Evolutionary conservation across 2,888 invertebrate species (phyloP).

Genomic region (Hofmannophila pseudospretella): DNA sequence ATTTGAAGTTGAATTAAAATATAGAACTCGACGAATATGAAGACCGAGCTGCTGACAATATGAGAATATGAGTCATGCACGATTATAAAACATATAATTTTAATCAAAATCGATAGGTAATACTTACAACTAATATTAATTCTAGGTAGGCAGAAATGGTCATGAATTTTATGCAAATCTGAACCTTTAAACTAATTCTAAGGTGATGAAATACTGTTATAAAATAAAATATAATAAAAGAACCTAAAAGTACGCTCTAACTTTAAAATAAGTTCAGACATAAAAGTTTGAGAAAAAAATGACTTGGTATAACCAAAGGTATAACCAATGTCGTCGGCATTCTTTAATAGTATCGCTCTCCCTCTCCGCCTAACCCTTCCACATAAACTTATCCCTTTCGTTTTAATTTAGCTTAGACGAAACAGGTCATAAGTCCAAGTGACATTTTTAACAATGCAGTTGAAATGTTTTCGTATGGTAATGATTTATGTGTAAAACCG

Average conservation of each 20-base stretch:
- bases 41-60: too few relatives aligned
- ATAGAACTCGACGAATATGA: too few relatives aligned
- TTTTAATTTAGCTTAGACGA: constrained; percentile 68
- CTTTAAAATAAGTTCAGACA: constrained; percentile 3
- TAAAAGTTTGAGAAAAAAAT: constrained; percentile 16
- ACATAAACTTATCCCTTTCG: constrained; percentile 45
- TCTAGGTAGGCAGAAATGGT: too few relatives aligned
- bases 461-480: constrained; percentile 76
- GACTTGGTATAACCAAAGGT: constrained; percentile 24
- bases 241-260: not conserved
- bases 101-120: too few relatives aligned
- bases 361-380: constrained; percentile 37
- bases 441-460: constrained; percentile 75
- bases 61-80: too few relatives aligned
- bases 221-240: not conserved
- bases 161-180: too few relatives aligned
- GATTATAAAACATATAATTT: too few relatives aligned
- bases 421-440: constrained; percentile 74
- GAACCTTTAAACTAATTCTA: too few relatives aligned
- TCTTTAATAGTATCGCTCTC: constrained; percentile 50
- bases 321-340: constrained; percentile 49
- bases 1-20: constrained; percentile 63
- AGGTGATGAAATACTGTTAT: constrained; percentile 7
- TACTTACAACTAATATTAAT: too few relatives aligned
- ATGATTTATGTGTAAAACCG: constrained; percentile 74